Evolutionary conservation across 1,140 invertebrate genomes (phyloP).

Genomic region (Drosophila ironensis): DNA sequence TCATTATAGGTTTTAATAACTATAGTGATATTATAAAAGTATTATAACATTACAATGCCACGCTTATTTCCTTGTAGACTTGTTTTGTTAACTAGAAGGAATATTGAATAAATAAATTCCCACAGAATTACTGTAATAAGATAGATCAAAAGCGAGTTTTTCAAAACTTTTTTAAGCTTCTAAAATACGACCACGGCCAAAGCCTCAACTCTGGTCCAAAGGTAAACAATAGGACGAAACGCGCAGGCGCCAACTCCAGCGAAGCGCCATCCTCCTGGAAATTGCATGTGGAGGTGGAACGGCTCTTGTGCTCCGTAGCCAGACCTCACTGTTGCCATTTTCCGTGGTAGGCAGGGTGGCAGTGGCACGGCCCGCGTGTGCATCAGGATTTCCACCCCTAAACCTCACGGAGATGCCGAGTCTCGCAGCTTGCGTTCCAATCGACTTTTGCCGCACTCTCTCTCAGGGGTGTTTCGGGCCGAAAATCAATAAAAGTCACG

Average conservation of each 20-base stretch:
- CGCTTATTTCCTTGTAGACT: no score
- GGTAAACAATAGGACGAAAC: slow-evolving; percentile 20
- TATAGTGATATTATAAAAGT: no score
- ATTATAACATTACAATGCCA: no score
- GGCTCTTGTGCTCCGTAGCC: slow-evolving; percentile 13
- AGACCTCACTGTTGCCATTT: slow-evolving; percentile 58
- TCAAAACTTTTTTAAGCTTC: not conserved
- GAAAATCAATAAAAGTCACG: slow-evolving; percentile 66
- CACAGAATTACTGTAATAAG: not conserved
- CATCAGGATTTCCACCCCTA: slow-evolving; percentile 45
- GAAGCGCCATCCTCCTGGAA: slow-evolving; percentile 2
- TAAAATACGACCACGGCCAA: not conserved
- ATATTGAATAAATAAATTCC: no score
- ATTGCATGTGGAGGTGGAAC: slow-evolving; percentile 17
- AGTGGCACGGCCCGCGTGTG: slow-evolving; percentile 1
- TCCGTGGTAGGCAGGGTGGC: slow-evolving; percentile 46
- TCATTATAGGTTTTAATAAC: no score
- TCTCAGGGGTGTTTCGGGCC: slow-evolving; percentile 44
- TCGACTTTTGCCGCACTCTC: slow-evolving; percentile 54
- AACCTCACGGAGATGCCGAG: slow-evolving; percentile 1
- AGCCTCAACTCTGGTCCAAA: slow-evolving; percentile 10
- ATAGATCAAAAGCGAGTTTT: no score
- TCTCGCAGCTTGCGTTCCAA: slow-evolving; percentile 52
- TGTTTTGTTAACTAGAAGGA: no score
- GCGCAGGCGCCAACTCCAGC: slow-evolving; percentile 48